Evolutionary conservation across 2,888 invertebrate species (phyloP), one percentile per base, ranked within the genome.

Genomic region (Chrysolina haemoptera): DNA sequence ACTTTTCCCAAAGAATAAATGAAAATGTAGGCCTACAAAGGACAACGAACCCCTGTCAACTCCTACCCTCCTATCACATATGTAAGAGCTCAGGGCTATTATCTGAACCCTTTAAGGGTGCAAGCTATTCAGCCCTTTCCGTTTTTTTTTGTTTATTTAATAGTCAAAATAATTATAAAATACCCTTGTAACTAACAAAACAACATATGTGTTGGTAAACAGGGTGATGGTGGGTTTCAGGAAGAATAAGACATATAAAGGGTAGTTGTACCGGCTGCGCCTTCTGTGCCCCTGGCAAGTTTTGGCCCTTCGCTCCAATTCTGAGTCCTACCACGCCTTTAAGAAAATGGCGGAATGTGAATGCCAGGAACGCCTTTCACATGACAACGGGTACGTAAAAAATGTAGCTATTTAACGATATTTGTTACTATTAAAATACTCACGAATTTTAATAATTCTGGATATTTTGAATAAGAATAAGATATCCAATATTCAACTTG

Each of bases 281-380:
- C 22, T 73, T 64, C 73, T 73, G 68, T 40, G 10, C 18, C 35
- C 73, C 73, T 73, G 62, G 5, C 40, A 73, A 14, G 6, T 35
- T 46, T 46, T 68, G 73, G 68, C 63, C 53, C 41, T 68, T 64
- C 68, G 73, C 73, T 67, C 73, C 64, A 73, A 73, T 68, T 73
- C 68, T 55, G 22, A 63, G 18, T 20, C 10, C 55, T 20, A 27
- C 62, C 63, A 5, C 12, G 18, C 35, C 35, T 35, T 35, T 35
- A 35, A 35, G 35, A 35, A 35, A 35, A 35, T 35, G 35, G 35
- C 35, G 35, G 35, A 35, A 35, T 35, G 35, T 0, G 6, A 6
- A 35, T 35, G 35, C 4, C 4, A 6, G 4, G 35, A 35, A 35
- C 8, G 35, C 35, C 4, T 35, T 35, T 35, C 27, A 27, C 27